Evolutionary conservation across 2,888 invertebrate species (phyloP), one percentile per base, ranked within the genome.

Genomic region (Apamea epomidion): DNA sequence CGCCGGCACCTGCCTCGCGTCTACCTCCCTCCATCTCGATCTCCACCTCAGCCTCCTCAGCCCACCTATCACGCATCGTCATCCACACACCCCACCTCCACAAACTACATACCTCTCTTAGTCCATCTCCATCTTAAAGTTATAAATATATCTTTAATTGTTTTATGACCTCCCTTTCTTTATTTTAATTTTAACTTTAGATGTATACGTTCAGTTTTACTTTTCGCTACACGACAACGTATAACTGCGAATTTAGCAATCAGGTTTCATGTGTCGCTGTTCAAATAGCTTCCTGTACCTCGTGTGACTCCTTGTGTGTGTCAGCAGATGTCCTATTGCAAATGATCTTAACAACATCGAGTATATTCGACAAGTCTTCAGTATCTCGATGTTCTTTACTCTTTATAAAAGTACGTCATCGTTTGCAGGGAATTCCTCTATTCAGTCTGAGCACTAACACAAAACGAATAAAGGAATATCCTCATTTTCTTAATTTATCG

Each of bases 251-350:
- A 78, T 88, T 82, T 87, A 78, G 82, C 77, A 87, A 76, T 83
- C 77, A 77, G 78, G 79, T 78, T 29, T 83, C 83, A 67, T 87
- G 85, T 87, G 70, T 84, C 77, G 76, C 87, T 88, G 86, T 83
- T 70, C 68, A 21, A 71, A 87, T 85, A 85, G 89, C 91, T 88
- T 81, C 67, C 82, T 87, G 78, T 87, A 81, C 78, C 81, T 78
- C 71, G 64, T 88, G 74, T 83, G 77, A 76, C 80, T 69, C 76
- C 60, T 51, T 71, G 64, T 69, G 74, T 62, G 37, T 78, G n/a
- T 54, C 79, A 73, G 73, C 76, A 74, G 76, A 78, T 78, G 69
- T 82, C 79, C 77, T 76, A 68, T 82, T 88, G 89, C 87, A 88
- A 83, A 87, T 88, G 75, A 72, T 80, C 70, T 65, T 80, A 58